Evolutionary conservation across 2,888 invertebrate genomes (phyloP).

Genomic region (Geotrupes spiniger): DNA sequence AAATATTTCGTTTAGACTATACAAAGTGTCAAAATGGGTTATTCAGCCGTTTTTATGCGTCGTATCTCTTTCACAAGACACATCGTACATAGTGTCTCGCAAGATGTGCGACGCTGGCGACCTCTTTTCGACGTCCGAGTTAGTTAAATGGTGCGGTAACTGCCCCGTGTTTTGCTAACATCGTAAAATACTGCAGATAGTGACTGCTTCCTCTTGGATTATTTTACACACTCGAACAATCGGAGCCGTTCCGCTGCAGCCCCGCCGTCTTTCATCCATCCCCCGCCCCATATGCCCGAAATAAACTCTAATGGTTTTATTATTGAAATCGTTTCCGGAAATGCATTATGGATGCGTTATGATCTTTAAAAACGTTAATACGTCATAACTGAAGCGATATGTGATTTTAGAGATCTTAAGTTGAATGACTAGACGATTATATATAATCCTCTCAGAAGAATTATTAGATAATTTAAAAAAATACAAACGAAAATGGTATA

Average conservation of each 20-base stretch:
- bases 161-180: conserved; percentile 22
- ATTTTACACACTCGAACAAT: conserved; percentile 21
- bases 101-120: conserved; percentile 9
- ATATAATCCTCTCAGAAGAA: too few relatives aligned
- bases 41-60: conserved; percentile 32
- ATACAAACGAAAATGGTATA: too few relatives aligned
- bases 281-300: too few relatives aligned
- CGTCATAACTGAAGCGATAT: too few relatives aligned
- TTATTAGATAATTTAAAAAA: too few relatives aligned
- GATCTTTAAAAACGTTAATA: too few relatives aligned
- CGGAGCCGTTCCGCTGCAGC: too few relatives aligned
- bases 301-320: too few relatives aligned
- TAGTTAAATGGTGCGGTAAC: conserved; percentile 29
- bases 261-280: not conserved
- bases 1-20: conserved; percentile 33
- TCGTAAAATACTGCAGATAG: conserved; percentile 21
- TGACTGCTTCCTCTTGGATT: conserved; percentile 20
- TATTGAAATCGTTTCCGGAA: too few relatives aligned
- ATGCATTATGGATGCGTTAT: too few relatives aligned
- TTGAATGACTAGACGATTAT: too few relatives aligned
- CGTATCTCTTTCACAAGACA: conserved; percentile 29
- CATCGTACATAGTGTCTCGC: conserved; percentile 9
- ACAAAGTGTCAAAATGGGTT: conserved; percentile 36
- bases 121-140: conserved; percentile 19
- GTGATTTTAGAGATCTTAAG: too few relatives aligned